These are phyloP conservation scores for Manacus vitellinus DNA, from an alignment of 2,113 vertebrate genomes.

Conservation along the genomic window DNA sequence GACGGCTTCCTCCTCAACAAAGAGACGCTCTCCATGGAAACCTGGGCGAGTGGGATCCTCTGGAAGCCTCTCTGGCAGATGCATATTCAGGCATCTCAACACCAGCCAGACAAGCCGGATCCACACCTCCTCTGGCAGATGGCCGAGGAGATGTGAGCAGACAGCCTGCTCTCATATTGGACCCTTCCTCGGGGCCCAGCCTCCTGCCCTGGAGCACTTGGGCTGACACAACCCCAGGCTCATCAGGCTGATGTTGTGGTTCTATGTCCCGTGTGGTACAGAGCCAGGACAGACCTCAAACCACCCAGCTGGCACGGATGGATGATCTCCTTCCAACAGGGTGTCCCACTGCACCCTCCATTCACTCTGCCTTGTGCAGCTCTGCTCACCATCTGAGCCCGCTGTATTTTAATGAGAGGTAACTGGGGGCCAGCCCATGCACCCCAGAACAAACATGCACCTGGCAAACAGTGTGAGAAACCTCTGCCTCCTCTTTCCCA, in stretches of 20 bases:
- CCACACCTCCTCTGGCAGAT: slow-evolving; percentile 14
- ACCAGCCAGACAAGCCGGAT: slow-evolving; percentile 20
- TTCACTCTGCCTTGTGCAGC: neutral
- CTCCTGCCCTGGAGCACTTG: neutral
- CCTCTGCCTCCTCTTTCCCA: neutral
- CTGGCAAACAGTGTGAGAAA: neutral
- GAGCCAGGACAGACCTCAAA: neutral
- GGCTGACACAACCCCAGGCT: neutral
- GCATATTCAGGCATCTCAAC: neutral
- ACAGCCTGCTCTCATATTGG: neutral
- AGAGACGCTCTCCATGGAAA: slow-evolving; percentile 65
- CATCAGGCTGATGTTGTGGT: neutral
- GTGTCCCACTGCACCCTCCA: neutral
- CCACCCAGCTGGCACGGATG: neutral
- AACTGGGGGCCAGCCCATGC: neutral
- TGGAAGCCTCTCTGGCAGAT: slow-evolving; percentile 43
- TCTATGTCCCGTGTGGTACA: neutral
- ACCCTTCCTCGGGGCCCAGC: neutral
- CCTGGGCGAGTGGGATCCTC: slow-evolving; percentile 49
- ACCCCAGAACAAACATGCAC: neutral
- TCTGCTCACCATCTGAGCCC: neutral
- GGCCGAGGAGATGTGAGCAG: neutral
- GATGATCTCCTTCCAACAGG: neutral
- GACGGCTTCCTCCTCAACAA: slow-evolving; percentile 38
- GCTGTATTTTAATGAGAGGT: accelerated